Conservation (phyloP, 2,113 vertebrate species). For the Sturnira hondurensis region DNA sequence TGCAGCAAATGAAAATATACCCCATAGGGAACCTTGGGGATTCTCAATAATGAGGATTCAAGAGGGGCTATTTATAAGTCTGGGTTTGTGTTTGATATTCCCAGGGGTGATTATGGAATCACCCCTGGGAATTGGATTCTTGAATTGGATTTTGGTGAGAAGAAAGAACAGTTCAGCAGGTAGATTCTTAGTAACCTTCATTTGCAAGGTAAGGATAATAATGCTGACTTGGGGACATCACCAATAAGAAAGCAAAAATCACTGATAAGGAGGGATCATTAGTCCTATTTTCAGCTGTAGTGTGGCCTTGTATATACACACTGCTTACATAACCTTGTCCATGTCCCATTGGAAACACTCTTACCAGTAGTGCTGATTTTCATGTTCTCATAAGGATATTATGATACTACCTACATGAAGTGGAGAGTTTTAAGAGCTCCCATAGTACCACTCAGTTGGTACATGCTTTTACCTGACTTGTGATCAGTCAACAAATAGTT, state of each 20-base stretch:
- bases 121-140: too few species aligned
- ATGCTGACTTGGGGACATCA: neutral
- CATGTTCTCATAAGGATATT: neutral
- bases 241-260: neutral
- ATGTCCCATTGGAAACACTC: neutral
- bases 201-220: neutral
- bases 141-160: neutral
- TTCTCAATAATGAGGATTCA: neutral
- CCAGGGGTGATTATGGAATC: neutral
- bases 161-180: neutral
- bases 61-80: neutral
- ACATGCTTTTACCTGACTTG: neutral
- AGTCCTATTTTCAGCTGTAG: neutral
- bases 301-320: neutral
- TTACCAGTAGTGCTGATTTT: neutral
- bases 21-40: neutral
- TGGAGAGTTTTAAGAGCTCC: neutral
- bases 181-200: neutral
- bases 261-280: neutral
- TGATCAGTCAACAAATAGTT: neutral
- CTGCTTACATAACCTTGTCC: neutral
- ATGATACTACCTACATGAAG: neutral
- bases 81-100: neutral
- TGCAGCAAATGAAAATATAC: neutral
- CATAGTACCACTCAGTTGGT: neutral